Percentiles rank a stretch among this genome's conserved stretches.
Conservation (phyloP, 2,888 invertebrate species). For the Sarcophaga carnaria region DNA sequence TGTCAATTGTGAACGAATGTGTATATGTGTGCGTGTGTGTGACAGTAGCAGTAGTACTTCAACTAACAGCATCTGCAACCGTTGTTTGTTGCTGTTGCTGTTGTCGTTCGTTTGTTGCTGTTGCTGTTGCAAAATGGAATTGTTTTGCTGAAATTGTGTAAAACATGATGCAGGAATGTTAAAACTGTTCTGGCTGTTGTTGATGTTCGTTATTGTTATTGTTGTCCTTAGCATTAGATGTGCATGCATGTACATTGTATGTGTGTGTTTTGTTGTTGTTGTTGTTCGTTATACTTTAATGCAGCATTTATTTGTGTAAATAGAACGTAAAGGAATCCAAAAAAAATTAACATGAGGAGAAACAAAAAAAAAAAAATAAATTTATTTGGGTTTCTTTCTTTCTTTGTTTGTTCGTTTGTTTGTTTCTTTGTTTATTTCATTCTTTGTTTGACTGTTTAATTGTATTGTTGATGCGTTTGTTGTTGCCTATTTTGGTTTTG, state of each 20-base stretch:
- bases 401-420: neutral
- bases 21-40: neutral
- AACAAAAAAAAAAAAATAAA: slow-evolving; percentile 24
- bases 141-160: slow-evolving; percentile 64
- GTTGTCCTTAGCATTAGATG: slow-evolving; percentile 2
- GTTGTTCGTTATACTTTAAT: slow-evolving; percentile 33
- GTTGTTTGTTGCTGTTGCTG: slow-evolving; percentile 52
- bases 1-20: neutral
- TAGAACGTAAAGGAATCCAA: slow-evolving; percentile 8
- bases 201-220: slow-evolving; percentile 19
- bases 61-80: slow-evolving; percentile 59
- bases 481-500: neutral
- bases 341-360: neutral
- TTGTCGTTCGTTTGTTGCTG: slow-evolving; percentile 3
- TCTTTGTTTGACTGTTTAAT: no score
- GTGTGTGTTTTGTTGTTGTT: slow-evolving; percentile 6
- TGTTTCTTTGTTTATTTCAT: neutral
- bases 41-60: neutral
- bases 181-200: slow-evolving; percentile 61
- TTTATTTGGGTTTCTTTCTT: slow-evolving; percentile 30
- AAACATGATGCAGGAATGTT: slow-evolving; percentile 69
- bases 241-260: slow-evolving; percentile 12
- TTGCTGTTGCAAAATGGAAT: slow-evolving; percentile 46
- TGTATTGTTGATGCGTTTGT: neutral
- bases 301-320: slow-evolving; percentile 55